Base-by-base conservation (phyloP, 2,113 vertebrate species). In the Callipepla californica region DNA sequence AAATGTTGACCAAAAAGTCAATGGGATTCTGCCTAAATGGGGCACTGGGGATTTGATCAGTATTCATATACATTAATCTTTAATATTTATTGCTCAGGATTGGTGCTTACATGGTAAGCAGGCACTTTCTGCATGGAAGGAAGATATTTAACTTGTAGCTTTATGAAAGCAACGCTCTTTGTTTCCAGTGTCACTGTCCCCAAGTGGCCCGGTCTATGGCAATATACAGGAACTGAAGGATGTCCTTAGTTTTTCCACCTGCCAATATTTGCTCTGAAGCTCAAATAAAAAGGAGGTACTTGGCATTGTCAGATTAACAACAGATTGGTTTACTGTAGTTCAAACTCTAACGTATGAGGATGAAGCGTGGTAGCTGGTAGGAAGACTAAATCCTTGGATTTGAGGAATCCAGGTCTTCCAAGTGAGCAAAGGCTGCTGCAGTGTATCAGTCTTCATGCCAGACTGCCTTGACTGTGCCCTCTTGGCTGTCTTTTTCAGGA, bases 351-450 rank as follows among this genome's bases (percentile, higher is more conserved):
- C 23, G 10, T 20, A 3, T 2, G 36, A 75, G 58, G 78, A 47
- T 8, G 26, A 55, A 89, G 13, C 0, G 10, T 74, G 26, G 69
- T 70, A 80, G 75, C 75, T 76, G 59, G n/a, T 55, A 57, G 28
- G 73, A 55, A 68, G 80, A 72, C 30, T 48, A 77, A 59, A 76
- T 86, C 61, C 72, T 87, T 89, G 61, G 9, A 25, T 42, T 92
- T 25, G 4, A 90, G 74, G 66, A 94, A 40, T 32, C 21, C 48
- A 53, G 17, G 34, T 79, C 68, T 93, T 96, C 82, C 61, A 85
- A 63, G 51, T 87, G 91, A 96, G 72, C 78, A 90, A 80, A 78
- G 91, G 57, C 72, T 89, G 58, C 75, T 72, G 92, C 58, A 61
- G 38, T 58, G 1, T 10, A 69, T 89, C 75, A 77, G 45, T 93